Evolutionary conservation across 2,113 vertebrate genomes (phyloP).

Genomic region (Psilopsiagon aurifrons): DNA sequence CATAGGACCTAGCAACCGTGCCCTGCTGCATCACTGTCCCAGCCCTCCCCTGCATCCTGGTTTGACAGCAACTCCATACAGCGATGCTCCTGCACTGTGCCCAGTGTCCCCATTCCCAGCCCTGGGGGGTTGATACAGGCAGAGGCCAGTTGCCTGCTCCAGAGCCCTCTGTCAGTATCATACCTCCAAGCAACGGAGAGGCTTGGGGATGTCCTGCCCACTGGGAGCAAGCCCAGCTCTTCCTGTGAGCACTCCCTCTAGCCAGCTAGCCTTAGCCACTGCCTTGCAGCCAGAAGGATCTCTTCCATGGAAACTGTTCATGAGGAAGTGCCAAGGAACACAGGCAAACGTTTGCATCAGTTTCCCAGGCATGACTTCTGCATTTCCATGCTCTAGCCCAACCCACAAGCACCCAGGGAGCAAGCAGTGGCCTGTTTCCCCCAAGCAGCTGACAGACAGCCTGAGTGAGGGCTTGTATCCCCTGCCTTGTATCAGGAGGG

Average conservation of each 20-base stretch:
- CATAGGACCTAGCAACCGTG: not conserved
- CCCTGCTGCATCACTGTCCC: accelerated
- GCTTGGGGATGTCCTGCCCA: not conserved
- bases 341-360: not conserved
- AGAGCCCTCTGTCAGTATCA: not conserved
- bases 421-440: not conserved
- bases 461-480: not conserved
- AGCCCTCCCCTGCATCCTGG: not conserved
- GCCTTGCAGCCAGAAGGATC: not conserved
- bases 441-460: not conserved
- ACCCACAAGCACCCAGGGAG: not conserved
- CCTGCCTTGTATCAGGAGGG: not conserved
- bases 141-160: not conserved
- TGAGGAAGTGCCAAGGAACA: slow-evolving; percentile 31
- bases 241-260: not conserved
- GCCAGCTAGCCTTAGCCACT: not conserved
- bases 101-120: accelerated
- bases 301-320: not conserved
- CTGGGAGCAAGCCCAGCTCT: not conserved
- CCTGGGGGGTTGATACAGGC: not conserved
- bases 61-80: not conserved
- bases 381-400: not conserved
- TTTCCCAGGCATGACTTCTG: not conserved
- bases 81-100: not conserved
- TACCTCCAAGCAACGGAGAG: not conserved